phyloP scores from a whole-genome alignment of 2,888 invertebrate genomes.

The Heliconius erato region DNA sequence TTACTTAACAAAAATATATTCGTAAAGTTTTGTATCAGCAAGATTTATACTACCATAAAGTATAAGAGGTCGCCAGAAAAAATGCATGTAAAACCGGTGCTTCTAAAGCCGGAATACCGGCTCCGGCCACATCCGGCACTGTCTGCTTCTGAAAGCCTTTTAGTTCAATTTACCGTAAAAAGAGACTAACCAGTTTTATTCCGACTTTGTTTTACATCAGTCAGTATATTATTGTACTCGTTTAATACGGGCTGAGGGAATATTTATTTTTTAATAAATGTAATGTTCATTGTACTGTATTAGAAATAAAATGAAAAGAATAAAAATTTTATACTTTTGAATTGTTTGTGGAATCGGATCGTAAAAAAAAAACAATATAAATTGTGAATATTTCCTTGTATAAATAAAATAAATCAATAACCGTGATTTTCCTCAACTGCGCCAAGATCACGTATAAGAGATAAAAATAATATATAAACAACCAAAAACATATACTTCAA shows the following conservation, averaged over 20 bases:
- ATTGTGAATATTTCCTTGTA: no score
- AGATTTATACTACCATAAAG: conserved; percentile 55
- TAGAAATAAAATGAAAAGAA: not conserved
- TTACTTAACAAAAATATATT: conserved; percentile 20
- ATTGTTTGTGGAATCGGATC: no score
- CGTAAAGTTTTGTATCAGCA: conserved; percentile 12
- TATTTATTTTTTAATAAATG: not conserved
- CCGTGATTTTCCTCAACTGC: not conserved
- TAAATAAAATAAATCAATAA: no score
- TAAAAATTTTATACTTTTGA: not conserved
- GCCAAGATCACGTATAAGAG: not conserved
- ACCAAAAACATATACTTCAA: not conserved
- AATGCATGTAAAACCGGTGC: conserved; percentile 66
- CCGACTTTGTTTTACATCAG: conserved; percentile 65
- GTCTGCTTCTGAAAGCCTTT: conserved; percentile 80
- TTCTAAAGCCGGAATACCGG: conserved; percentile 74
- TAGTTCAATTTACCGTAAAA: conserved; percentile 83
- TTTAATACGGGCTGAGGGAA: conserved; percentile 52
- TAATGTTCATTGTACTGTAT: not conserved
- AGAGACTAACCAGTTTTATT: conserved; percentile 64
- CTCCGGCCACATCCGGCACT: conserved; percentile 73
- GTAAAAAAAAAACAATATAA: no score
- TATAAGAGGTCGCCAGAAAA: conserved; percentile 63
- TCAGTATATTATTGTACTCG: conserved; percentile 66
- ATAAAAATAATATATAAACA: not conserved